Conservation (phyloP, 2,113 vertebrate species). For the Epinephelus cyanopodus region DNA sequence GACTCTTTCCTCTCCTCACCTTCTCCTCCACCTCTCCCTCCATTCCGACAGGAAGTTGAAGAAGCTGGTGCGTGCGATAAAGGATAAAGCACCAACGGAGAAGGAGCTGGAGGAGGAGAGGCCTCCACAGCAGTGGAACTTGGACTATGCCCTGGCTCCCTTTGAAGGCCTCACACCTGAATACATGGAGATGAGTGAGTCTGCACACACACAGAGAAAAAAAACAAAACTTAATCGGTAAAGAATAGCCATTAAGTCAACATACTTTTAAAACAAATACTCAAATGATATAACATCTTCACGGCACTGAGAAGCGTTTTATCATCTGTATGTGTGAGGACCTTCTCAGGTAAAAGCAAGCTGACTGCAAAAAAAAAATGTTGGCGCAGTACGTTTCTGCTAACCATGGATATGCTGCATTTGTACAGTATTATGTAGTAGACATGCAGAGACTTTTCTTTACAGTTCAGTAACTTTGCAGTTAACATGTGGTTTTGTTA, state of each 20-base stretch:
- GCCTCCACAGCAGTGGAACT: constrained; percentile 92
- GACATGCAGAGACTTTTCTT: no score
- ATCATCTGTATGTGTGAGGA: neutral
- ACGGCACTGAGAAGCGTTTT: neutral
- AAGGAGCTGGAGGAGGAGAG: constrained; percentile 82
- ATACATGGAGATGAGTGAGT: constrained; percentile 99
- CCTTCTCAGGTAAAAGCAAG: neutral
- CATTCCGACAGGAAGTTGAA: constrained; percentile 90
- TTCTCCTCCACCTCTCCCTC: neutral
- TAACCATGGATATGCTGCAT: no score
- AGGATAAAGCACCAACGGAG: constrained; percentile 86
- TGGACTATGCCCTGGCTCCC: constrained; percentile 92
- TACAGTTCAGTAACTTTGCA: no score
- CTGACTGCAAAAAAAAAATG: no score
- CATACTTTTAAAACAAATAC: constrained; percentile 5
- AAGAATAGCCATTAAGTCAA: neutral
- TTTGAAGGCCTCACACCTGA: constrained; percentile 96
- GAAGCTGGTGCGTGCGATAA: constrained; percentile 92
- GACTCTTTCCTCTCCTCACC: no score
- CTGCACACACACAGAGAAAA: neutral
- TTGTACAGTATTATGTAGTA: no score
- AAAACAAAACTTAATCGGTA: neutral
- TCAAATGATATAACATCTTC: neutral
- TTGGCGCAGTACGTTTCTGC: no score
- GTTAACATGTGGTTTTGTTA: no score